Evolutionary conservation across 2,888 invertebrate genomes (phyloP), one percentile per base, ranked within the genome.

Genomic region (Brachypterus glaber): DNA sequence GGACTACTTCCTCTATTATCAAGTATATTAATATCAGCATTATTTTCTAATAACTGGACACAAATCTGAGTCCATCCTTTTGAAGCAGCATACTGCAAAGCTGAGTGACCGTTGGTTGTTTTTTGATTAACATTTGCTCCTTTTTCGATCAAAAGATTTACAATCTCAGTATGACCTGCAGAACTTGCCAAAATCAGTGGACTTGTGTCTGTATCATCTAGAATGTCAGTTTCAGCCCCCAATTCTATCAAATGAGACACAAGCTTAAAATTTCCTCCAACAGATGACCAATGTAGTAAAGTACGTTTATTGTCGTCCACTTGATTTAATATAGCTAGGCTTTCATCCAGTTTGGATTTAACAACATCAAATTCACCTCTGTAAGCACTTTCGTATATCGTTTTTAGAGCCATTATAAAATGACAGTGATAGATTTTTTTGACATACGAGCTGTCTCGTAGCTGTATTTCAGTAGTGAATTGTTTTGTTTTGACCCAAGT

Each of bases 61-160:
- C 78, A 77, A 45, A 88, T 77, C 83, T 84, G 52, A 17, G 72
- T 66, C 72, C 82, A 80, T 40, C 85, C 82, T 66, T 89, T 90
- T 0, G 89, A 90, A 42, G 85, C 81, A 27, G 87, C 85, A 70
- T 90, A 89, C 57, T 88, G 88, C 34, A 91, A 63, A 5, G 88
- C 72, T 24, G 86, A 80, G 62, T 90, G 88, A 0, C 86, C 86
- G 40, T 80, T 76, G 41, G 62, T 65, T 37, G 81, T 83, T 53
- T 76, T 75, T 33, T 79, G 77, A 66, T 87, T 80, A 0, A 88
- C 73, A 61, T 83, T 69, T 9, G 83, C 85, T 26, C 79, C 79
- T 57, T 76, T 74, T 11, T 71, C 66, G 39, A 88, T 57, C 12
- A 90, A 64, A 2, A 77, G 59, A 35, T 72, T 70, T 0, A 85